A percentile compares a stretch with the other conserved stretches of the same genome.
These are phyloP conservation scores for Nymphalis urticae DNA, from an alignment of 2,888 invertebrate species.

Conservation along the genomic window DNA sequence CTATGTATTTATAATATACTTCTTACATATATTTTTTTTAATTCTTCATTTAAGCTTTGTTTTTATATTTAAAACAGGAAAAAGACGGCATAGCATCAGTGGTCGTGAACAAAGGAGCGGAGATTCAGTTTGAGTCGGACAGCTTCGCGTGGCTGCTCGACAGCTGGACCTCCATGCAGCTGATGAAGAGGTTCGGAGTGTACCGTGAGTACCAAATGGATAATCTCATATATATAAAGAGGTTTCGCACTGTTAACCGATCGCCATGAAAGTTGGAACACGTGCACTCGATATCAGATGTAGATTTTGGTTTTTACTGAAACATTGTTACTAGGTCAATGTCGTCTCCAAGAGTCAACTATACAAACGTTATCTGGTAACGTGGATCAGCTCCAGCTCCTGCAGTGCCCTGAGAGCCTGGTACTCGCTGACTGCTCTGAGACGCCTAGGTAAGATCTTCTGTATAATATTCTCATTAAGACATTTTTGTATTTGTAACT, in stretches of 20 bases:
- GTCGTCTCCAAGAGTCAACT: conserved; percentile 48
- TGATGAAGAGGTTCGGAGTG: conserved; percentile 63
- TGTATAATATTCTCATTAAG: too few species aligned
- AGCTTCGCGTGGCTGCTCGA: conserved; percentile 67
- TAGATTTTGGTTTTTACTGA: not conserved
- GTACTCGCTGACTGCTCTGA: conserved; percentile 54
- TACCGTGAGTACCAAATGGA: conserved; percentile 55
- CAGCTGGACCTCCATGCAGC: conserved; percentile 65
- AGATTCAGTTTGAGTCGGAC: conserved; percentile 60
- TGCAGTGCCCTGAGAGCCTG: conserved; percentile 45
- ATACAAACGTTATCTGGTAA: conserved; percentile 50
- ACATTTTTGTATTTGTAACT: too few species aligned
- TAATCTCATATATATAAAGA: not conserved
- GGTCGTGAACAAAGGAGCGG: conserved; percentile 52
- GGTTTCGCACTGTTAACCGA: too few species aligned
- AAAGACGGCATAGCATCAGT: conserved; percentile 57
- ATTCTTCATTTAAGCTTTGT: not conserved
- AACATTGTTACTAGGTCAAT: conserved; percentile 50
- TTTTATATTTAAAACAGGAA: conserved; percentile 49
- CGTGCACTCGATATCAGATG: too few species aligned
- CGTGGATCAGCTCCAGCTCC: conserved; percentile 39
- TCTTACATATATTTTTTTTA: too few species aligned
- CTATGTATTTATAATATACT: too few species aligned
- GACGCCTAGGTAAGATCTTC: conserved; percentile 44
- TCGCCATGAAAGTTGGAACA: too few species aligned